Evolutionary conservation across 1,140 invertebrate species (phyloP), one percentile per base, ranked within the genome.

Genomic region (Matsumurasca onukii): DNA sequence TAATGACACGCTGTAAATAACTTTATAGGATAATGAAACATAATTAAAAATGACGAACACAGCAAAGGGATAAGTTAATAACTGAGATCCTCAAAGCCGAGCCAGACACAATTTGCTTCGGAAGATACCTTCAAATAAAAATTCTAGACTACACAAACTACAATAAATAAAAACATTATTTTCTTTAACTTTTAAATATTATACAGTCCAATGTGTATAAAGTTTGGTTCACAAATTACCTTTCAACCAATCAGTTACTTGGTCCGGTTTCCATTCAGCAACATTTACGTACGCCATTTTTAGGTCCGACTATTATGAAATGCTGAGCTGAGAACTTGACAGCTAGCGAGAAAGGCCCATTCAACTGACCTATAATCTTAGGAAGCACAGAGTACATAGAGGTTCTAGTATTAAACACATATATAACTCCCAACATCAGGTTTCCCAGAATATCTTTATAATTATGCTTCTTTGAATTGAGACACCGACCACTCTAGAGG

Each of bases 171-270:
- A 39, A 17, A 39, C 34, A 5, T 39, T 17, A 39, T 39, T 9
- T 39, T 39, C 5, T 9, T 39, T 17, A 17, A 9, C 34, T 39
- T 9, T 39, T 17, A 39, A 5, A 9, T 39, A 39, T 39, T 39
- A 39, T 9, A 39, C 17, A 9, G 17, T 39, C 17, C 5, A 5
- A 9, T 39, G 17, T 39, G 34, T 39, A 9, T 39, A 9, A 9
- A 39, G 34, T 5, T 39, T 39, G 17, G 5, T 39, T 17, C 34
- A 9, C 34, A 39, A 70, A 69, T 75, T 82, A 90, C 94, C 94
- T 89, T 91, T 90, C 69, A 96, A 81, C 94, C 94, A 97, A 77
- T 95, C 93, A 70, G 89, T 92, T 67, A 96, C 93, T 86, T 96
- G 92, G 75, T 94, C 91, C n/a, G 92, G 88, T 72, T 90, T 90